Conservation (phyloP, 2,888 invertebrate genomes). For the Operophtera brumata region DNA sequence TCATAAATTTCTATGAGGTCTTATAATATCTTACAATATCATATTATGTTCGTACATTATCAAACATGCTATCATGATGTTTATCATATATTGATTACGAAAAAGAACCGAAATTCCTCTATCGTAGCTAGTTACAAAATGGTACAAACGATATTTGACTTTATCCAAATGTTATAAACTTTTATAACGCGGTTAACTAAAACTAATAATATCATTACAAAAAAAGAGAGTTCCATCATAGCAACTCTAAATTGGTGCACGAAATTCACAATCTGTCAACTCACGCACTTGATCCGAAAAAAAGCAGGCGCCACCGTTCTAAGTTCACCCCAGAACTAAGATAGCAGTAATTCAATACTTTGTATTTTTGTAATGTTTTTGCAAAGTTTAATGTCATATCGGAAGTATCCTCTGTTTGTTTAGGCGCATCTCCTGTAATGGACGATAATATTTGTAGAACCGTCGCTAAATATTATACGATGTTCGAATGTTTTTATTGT, state of each 20-base stretch:
- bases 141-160: too few relatives aligned
- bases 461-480: conserved; percentile 53
- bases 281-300: conserved; percentile 40
- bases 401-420: conserved; percentile 70
- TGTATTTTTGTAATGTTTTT: conserved; percentile 54
- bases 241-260: background rate
- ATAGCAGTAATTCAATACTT: conserved; percentile 65
- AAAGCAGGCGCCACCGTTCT: conserved; percentile 57
- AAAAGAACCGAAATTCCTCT: too few relatives aligned
- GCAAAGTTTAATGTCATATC: conserved; percentile 66
- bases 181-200: too few relatives aligned
- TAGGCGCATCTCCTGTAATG: conserved; percentile 63
- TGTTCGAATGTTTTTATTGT: conserved; percentile 52
- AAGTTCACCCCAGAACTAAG: conserved; percentile 44
- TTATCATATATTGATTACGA: too few relatives aligned
- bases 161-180: too few relatives aligned
- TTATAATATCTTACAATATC: too few relatives aligned
- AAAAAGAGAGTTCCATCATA: too few relatives aligned
- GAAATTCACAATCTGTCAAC: conserved; percentile 38
- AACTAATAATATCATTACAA: too few relatives aligned
- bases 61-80: too few relatives aligned
- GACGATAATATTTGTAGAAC: conserved; percentile 66
- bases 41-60: too few relatives aligned
- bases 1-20: too few relatives aligned
- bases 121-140: too few relatives aligned